phyloP scores from a whole-genome alignment of 2,888 invertebrate species.

The Candidula unifasciata region DNA sequence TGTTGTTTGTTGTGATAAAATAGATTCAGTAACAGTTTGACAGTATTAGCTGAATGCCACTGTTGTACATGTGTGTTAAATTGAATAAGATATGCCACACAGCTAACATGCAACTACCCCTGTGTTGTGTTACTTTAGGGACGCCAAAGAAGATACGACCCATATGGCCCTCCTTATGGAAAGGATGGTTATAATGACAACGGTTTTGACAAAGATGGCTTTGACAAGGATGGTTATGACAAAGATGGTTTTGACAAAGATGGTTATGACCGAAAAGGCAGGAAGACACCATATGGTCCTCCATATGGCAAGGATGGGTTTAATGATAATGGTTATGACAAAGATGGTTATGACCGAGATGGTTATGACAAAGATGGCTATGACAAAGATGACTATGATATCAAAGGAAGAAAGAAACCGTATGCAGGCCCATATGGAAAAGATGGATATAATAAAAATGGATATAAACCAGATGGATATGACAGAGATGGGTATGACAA shows the following conservation, averaged over 20 bases:
- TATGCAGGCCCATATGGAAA: slow-evolving; percentile 18
- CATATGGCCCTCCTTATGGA: not conserved
- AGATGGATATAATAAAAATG: slow-evolving; percentile 30
- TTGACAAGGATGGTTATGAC: not conserved
- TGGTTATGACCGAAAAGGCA: slow-evolving; percentile 2
- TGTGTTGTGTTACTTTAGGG: slow-evolving; percentile 19
- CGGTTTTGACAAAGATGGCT: slow-evolving; percentile 17
- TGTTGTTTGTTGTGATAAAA: too few relatives aligned
- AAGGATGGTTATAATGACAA: slow-evolving; percentile 17
- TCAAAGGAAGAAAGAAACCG: slow-evolving; percentile 15
- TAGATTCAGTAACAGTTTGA: too few relatives aligned
- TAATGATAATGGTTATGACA: slow-evolving; percentile 13
- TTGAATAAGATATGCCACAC: not conserved
- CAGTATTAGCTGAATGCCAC: too few relatives aligned
- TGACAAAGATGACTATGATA: not conserved
- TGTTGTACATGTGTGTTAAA: too few relatives aligned
- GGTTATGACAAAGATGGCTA: slow-evolving; percentile 19
- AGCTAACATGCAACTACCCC: not conserved
- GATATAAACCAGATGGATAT: slow-evolving; percentile 7
- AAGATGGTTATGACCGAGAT: slow-evolving; percentile 11
- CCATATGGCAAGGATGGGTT: slow-evolving; percentile 13
- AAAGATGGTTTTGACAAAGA: slow-evolving; percentile 31
- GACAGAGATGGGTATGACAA: slow-evolving; percentile 9
- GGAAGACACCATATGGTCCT: slow-evolving; percentile 16
- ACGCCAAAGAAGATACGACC: not conserved